Percentiles rank a stretch among this genome's conserved stretches.
Conservation (phyloP, 2,113 vertebrate species). For the Candoia aspera region DNA sequence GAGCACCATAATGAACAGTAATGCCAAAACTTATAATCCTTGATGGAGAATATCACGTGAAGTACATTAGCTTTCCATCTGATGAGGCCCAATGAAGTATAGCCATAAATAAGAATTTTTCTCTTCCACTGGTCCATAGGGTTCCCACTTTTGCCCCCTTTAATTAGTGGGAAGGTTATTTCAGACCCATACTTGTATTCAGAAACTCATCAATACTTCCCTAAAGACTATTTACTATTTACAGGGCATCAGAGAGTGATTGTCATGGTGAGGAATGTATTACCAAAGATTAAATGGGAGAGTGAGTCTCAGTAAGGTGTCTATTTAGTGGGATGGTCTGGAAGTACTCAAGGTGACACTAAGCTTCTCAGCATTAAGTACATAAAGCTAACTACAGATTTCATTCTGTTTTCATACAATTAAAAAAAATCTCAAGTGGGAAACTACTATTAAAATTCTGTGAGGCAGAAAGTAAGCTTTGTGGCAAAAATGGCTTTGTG, state of each 20-base stretch:
- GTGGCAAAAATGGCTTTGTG: background rate
- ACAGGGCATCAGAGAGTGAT: slow-evolving; percentile 20
- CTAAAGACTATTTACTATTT: slow-evolving; percentile 23
- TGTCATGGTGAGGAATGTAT: slow-evolving; percentile 22
- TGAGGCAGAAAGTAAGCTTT: background rate
- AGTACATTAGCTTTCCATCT: background rate
- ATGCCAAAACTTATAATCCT: background rate
- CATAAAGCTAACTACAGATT: background rate
- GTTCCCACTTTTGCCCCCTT: background rate
- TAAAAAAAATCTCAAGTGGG: background rate
- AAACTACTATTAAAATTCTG: background rate
- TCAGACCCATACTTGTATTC: slow-evolving; percentile 11
- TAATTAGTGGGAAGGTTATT: slow-evolving; percentile 20
- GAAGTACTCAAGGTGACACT: slow-evolving; percentile 11
- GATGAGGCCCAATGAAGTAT: background rate
- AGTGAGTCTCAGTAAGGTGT: slow-evolving; percentile 14
- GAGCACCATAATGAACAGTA: background rate
- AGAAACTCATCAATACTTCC: slow-evolving; percentile 34
- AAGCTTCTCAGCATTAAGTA: background rate
- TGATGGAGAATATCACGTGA: background rate
- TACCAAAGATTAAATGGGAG: slow-evolving; percentile 21
- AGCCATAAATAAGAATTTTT: slow-evolving; percentile 7
- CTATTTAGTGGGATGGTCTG: slow-evolving; percentile 11
- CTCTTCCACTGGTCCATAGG: background rate
- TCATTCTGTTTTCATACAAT: background rate